phyloP scores from a whole-genome alignment of 2,888 invertebrate species.

The Muscina levida region DNA sequence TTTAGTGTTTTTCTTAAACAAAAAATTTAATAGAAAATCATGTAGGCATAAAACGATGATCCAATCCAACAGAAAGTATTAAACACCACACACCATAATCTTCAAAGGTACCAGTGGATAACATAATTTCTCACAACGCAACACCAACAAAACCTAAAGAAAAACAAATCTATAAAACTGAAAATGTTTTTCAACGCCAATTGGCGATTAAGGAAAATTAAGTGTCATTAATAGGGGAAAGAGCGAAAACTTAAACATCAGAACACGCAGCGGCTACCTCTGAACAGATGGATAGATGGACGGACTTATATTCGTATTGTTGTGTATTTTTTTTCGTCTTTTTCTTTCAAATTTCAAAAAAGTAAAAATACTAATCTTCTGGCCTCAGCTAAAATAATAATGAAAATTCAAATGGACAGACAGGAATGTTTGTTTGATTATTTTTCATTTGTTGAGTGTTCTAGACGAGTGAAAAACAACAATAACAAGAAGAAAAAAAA shows the following conservation, averaged over 20 bases:
- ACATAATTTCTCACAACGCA: not conserved
- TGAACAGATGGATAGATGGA: constrained; percentile 9
- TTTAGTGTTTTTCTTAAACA: too few species aligned
- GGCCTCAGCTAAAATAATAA: constrained; percentile 17
- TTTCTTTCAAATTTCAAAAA: too few species aligned
- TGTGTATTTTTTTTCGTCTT: too few species aligned
- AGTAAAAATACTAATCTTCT: not conserved
- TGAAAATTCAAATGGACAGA: not conserved
- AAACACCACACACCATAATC: too few species aligned
- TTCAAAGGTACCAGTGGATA: too few species aligned
- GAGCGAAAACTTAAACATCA: not conserved
- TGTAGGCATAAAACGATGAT: too few species aligned
- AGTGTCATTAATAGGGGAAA: constrained; percentile 31
- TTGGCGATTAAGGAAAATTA: constrained; percentile 39
- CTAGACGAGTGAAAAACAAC: not conserved
- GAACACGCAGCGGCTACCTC: not conserved
- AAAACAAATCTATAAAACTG: constrained; percentile 34
- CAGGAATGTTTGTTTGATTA: constrained; percentile 27
- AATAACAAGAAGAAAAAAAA: too few species aligned
- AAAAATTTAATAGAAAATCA: too few species aligned
- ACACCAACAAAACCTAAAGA: not conserved
- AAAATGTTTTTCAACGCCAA: constrained; percentile 33
- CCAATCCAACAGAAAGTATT: too few species aligned
- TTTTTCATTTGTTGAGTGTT: constrained; percentile 2
- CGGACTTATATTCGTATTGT: too few species aligned